Base-by-base conservation (phyloP, 2,888 invertebrate genomes). In the Acronicta psi region DNA sequence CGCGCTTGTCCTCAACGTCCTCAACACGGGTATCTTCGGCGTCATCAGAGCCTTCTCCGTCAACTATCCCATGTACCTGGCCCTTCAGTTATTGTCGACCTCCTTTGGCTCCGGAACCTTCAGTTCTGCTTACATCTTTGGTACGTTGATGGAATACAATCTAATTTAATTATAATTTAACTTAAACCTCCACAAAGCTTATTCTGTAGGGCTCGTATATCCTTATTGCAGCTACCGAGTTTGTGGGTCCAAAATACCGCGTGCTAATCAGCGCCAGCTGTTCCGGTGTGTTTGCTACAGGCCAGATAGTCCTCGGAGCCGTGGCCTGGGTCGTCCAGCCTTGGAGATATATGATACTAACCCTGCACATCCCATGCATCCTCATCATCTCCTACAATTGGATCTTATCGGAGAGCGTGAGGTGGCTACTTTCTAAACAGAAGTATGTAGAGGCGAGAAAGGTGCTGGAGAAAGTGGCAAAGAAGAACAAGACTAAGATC, bases 391-490 rank as follows among this genome's bases (percentile, higher is more conserved):
- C 92, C 5, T 96, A 97, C 81, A 95, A 96, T 73, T 96, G 96
- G 95, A 72, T 96, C 4, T 67, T 92, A 9, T 75, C 85, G 0
- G 97, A 97, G 88, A 97, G 97, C 37, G 94, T 97, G 13, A 94
- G 97, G 65, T 98, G 98, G 97, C 92, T 97, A 17, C 86, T 97
- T 9, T 95, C 96, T 2, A 96, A 96, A 69, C 94, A 95, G 25
- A 95, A 95, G 73, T 95, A 93, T 57, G 92, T 95, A 0, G 95
- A 96, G 70, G 97, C 97, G 0, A 95, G 94, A 67, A 82, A 79
- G 7, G 95, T 96, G 8, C 84, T 97, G 40, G 90, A 93, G 14
- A 95, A 92, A 65, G 96, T 96, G 0, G 96, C 97, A 0, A 92
- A 85, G 63, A 88, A 95, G 0, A 97, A 97, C 70, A 95, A 94